Percentiles rank a stretch among this genome's conserved stretches.
Evolutionary conservation across 2,888 invertebrate genomes (phyloP).

Genomic region (Pachycephus smyrnensis): DNA sequence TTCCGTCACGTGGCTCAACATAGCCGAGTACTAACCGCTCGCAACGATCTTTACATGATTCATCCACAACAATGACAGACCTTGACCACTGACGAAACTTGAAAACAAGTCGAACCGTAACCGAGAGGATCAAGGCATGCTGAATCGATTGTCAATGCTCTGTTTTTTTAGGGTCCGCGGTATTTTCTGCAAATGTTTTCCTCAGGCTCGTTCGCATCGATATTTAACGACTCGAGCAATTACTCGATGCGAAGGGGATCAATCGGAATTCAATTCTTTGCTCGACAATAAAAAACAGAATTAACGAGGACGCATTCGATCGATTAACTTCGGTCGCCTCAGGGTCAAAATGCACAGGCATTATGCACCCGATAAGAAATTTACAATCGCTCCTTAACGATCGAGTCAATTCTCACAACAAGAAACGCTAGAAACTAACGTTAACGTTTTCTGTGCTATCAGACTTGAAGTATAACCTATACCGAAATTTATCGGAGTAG

Average conservation of each 20-base stretch:
- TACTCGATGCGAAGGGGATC: not conserved
- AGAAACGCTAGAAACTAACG: not conserved
- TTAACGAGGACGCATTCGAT: not conserved
- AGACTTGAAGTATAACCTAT: not conserved
- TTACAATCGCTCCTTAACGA: not conserved
- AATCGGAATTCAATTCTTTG: not conserved
- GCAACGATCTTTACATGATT: not conserved
- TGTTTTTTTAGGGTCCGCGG: not conserved
- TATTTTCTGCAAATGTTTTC: not conserved
- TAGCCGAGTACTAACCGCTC: not conserved
- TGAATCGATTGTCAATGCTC: not conserved
- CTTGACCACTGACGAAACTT: not conserved
- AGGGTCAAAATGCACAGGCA: not conserved
- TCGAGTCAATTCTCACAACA: not conserved
- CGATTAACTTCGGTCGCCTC: not conserved
- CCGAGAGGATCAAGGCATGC: not conserved
- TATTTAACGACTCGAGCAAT: not conserved
- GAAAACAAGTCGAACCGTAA: not conserved
- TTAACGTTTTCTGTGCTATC: not conserved
- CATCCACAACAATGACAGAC: not conserved
- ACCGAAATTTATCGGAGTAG: not conserved
- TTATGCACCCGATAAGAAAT: not conserved
- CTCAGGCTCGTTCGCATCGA: not conserved
- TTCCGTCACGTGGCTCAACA: not conserved
- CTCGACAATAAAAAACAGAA: not conserved